These are phyloP conservation scores for Zenarchopterus dispar DNA, from an alignment of 2,797 vertebrate species.

Conservation along the genomic window DNA sequence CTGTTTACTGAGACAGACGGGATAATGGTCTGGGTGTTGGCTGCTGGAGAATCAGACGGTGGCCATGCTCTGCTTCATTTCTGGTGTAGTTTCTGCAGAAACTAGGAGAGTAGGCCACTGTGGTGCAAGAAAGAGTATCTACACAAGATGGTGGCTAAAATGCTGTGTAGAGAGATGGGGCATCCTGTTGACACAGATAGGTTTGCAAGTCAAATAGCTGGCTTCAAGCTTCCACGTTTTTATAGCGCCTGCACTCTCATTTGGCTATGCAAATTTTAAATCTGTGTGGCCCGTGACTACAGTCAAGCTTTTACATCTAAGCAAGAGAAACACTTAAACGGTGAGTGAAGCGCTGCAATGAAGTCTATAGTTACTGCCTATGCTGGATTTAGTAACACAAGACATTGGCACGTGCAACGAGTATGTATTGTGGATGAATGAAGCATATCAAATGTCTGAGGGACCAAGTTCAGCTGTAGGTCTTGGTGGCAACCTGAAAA, in stretches of 20 bases:
- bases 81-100: slow-evolving; percentile 61
- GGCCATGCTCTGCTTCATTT: slow-evolving; percentile 61
- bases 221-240: slow-evolving; percentile 54
- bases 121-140: slow-evolving; percentile 32
- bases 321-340: slow-evolving; percentile 57
- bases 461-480: slow-evolving; percentile 61
- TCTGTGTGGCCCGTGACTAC: slow-evolving; percentile 44
- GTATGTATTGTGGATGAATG: slow-evolving; percentile 42
- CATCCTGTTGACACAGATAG: slow-evolving; percentile 58
- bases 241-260: slow-evolving; percentile 54
- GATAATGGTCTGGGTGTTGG: slow-evolving; percentile 79
- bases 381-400: slow-evolving; percentile 42
- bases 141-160: slow-evolving; percentile 34
- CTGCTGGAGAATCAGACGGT: slow-evolving; percentile 54
- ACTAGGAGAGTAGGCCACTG: slow-evolving; percentile 37
- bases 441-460: slow-evolving; percentile 60
- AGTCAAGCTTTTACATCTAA: slow-evolving; percentile 43
- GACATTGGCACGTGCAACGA: slow-evolving; percentile 41
- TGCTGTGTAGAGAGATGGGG: slow-evolving; percentile 48
- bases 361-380: slow-evolving; percentile 44
- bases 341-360: slow-evolving; percentile 37
- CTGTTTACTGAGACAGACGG: slow-evolving; percentile 77
- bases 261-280: slow-evolving; percentile 80
- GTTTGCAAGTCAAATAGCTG: slow-evolving; percentile 82
- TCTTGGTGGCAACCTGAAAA: slow-evolving; percentile 52